Evolutionary conservation across 2,113 vertebrate genomes (phyloP).

Genomic region (Corythoichthys haematopterus): DNA sequence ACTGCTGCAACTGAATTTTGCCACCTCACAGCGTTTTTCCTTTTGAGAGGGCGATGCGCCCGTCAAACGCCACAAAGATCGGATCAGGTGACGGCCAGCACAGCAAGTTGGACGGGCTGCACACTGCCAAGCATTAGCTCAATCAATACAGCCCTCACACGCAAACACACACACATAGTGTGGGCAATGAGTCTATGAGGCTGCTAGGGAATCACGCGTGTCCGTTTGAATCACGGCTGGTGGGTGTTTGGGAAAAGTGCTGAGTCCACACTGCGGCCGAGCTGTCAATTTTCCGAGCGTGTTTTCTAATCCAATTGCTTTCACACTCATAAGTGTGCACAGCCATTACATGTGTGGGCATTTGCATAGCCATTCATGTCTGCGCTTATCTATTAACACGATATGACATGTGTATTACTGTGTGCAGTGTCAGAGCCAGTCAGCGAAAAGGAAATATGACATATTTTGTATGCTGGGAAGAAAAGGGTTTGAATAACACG

Average conservation of each 20-base stretch:
- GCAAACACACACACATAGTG: constrained; percentile 10
- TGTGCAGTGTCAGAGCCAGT: no score
- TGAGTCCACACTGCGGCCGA: constrained; percentile 38
- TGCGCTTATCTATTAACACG: not conserved
- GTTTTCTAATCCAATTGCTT: not conserved
- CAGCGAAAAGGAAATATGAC: no score
- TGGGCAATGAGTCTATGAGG: constrained; percentile 16
- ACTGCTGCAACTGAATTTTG: constrained; percentile 33
- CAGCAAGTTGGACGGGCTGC: constrained; percentile 60
- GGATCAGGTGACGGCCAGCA: constrained; percentile 56
- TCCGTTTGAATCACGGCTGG: constrained; percentile 48
- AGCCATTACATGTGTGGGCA: not conserved
- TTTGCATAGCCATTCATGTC: constrained; percentile 2
- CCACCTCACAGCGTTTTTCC: constrained; percentile 32
- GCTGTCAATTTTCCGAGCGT: not conserved
- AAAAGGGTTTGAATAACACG: no score
- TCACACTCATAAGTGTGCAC: not conserved
- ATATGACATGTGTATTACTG: not conserved
- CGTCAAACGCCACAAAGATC: constrained; percentile 34
- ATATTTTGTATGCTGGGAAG: no score
- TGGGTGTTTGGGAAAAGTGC: constrained; percentile 43
- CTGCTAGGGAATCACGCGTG: constrained; percentile 43
- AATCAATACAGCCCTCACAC: constrained; percentile 46
- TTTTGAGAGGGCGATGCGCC: constrained; percentile 44
- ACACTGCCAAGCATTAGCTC: constrained; percentile 62